These are phyloP conservation scores for Seriola rivoliana DNA, from an alignment of 2,113 vertebrate species.

Conservation along the genomic window DNA sequence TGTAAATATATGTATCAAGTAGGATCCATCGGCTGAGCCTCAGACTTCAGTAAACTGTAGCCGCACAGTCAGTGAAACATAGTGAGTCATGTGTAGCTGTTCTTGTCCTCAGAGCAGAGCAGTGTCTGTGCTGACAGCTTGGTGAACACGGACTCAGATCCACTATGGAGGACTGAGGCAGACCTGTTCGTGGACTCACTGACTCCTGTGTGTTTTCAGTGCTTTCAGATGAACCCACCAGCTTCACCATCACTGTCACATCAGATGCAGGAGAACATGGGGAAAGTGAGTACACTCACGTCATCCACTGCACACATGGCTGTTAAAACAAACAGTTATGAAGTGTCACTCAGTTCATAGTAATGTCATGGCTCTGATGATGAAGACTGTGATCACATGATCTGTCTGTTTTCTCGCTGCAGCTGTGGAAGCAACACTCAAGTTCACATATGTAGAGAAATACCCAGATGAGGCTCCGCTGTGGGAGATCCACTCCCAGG, in stretches of 20 bases:
- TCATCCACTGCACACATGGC: neutral
- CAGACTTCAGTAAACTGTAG: no score
- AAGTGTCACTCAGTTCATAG: neutral
- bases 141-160: no score
- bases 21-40: no score
- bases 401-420: constrained; percentile 47
- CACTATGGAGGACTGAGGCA: no score
- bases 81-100: no score
- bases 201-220: constrained; percentile 79
- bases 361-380: neutral
- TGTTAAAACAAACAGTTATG: neutral
- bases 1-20: no score
- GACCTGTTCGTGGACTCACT: neutral
- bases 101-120: no score
- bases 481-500: constrained; percentile 93
- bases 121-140: no score
- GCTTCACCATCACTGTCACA: constrained; percentile 96
- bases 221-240: constrained; percentile 91
- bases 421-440: constrained; percentile 93
- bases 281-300: constrained; percentile 89
- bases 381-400: neutral
- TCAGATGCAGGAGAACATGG: constrained; percentile 93
- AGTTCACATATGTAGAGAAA: constrained; percentile 96
- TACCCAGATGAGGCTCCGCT: constrained; percentile 95
- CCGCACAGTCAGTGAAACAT: no score